Base-by-base conservation (phyloP, 2,797 vertebrate genomes). In the Phalanger gymnotis region DNA sequence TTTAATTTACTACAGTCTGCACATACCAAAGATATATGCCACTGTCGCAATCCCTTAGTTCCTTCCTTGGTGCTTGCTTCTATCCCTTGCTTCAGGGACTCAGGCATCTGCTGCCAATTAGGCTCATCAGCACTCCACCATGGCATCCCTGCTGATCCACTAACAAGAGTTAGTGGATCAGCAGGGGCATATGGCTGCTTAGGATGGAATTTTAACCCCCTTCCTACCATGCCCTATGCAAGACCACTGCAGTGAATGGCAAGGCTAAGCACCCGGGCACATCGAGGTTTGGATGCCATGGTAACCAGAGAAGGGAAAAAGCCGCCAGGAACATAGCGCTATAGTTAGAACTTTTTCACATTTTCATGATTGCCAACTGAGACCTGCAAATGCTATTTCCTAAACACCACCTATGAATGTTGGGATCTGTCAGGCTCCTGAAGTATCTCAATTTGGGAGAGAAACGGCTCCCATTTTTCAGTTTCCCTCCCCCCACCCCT, bases 31-130 rank as follows among this genome's bases (percentile, higher is more conserved):
- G 12, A 6, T 92, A 93, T 53, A 19, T 52, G 16, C 53, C 55
- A 54, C 53, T 91, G 89, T 91, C 90, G 93, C 51, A 90, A 92
- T 81, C 51, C 56, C 95, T 95, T 34, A 91, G 94, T 92, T 95
- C 40, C 55, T 94, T 95, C 19, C 93, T 9, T 94, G 95, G 81
- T 92, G 53, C 58, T 96, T 94, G 87, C 19, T 90, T 94, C 66
- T 1, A 61, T 90, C 53, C 30, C 94, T 58, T 94, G 22, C 19
- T 12, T 93, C 54, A 90, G 47, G 90, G 66, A 96, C 92, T 53
- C 55, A 31, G 93, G 53, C 95, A 96, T 97, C 96, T 97, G 96
- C 94, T 96, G 81, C 53, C 90, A 96, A 94, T 96, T 96, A 95
- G 30, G 66, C 55, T 95, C 93, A 94, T 96, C 96, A 95, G 73